Conservation (phyloP, 2,797 vertebrate genomes). For the Chloroceryle amazona region DNA sequence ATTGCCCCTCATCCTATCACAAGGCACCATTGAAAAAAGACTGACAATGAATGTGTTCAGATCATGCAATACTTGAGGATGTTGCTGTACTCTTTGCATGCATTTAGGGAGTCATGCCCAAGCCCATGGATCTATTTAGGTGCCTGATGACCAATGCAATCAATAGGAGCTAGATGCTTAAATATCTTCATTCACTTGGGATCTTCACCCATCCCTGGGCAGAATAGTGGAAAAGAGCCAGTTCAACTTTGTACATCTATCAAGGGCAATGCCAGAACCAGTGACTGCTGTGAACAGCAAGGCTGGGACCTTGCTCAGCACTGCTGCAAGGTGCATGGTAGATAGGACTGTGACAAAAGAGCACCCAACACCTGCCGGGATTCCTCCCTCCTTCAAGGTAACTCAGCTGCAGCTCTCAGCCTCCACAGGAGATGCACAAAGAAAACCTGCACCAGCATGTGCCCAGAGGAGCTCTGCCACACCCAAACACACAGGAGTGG, state of each 20-base stretch:
- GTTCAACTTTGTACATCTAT: background rate
- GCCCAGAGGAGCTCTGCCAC: background rate
- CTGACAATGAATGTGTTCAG: background rate
- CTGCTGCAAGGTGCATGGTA: background rate
- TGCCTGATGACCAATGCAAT: background rate
- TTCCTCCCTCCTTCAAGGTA: background rate
- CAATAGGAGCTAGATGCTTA: background rate
- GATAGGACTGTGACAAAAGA: fast-evolving
- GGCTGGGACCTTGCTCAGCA: background rate
- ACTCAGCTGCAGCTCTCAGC: fast-evolving
- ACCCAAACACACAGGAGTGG: background rate
- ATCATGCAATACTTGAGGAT: background rate
- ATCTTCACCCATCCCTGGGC: background rate
- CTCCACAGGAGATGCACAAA: background rate
- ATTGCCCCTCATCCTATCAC: too few species aligned
- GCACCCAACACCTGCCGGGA: background rate
- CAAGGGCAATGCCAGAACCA: background rate
- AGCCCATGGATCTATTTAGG: background rate
- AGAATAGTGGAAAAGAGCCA: background rate
- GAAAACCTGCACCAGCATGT: background rate
- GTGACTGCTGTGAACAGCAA: background rate
- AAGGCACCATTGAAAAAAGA: too few species aligned
- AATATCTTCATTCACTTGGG: background rate
- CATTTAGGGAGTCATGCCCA: background rate
- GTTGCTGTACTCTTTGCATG: background rate